Conservation (phyloP, 2,888 invertebrate species). For the Sympetrum striolatum region DNA sequence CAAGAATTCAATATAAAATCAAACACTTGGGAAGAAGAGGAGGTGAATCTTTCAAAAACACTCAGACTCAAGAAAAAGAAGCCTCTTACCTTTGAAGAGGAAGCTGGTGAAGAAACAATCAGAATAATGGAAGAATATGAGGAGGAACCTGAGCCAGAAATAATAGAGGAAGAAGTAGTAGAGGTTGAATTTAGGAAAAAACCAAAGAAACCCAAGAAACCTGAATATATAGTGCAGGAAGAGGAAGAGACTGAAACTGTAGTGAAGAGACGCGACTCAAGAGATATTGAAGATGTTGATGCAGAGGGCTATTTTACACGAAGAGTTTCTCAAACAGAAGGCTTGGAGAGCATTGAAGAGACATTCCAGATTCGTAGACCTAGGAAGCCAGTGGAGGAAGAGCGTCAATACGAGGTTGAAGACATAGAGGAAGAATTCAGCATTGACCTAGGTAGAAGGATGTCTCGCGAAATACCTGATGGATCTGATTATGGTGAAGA, state of each 20-base stretch:
- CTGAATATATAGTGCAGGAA: slow-evolving; percentile 57
- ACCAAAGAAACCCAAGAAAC: slow-evolving; percentile 59
- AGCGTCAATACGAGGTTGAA: slow-evolving; percentile 48
- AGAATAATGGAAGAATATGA: slow-evolving; percentile 71
- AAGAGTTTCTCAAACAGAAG: slow-evolving; percentile 7
- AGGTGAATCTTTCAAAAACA: slow-evolving; percentile 75
- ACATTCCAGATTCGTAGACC: slow-evolving; percentile 44
- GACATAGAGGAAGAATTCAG: slow-evolving; percentile 47
- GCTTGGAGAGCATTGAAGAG: slow-evolving; percentile 40
- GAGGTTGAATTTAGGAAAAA: slow-evolving; percentile 61
- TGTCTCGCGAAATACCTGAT: slow-evolving; percentile 61
- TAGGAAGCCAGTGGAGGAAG: slow-evolving; percentile 39
- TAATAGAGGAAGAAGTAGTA: slow-evolving; percentile 68
- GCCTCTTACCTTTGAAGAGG: slow-evolving; percentile 77
- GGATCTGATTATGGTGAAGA: slow-evolving; percentile 68
- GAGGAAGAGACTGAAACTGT: slow-evolving; percentile 54
- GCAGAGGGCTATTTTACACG: slow-evolving; percentile 41
- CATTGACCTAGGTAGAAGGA: slow-evolving; percentile 57
- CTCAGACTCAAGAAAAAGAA: slow-evolving; percentile 82
- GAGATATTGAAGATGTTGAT: slow-evolving; percentile 50
- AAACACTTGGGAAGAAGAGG: slow-evolving; percentile 86
- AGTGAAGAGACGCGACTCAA: slow-evolving; percentile 53
- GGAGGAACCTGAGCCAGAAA: slow-evolving; percentile 65
- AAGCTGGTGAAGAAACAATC: slow-evolving; percentile 78
- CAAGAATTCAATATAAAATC: slow-evolving; percentile 88